Evolutionary conservation across 2,888 invertebrate species (phyloP), one percentile per base, ranked within the genome.

Genomic region (Tridacna crocea): DNA sequence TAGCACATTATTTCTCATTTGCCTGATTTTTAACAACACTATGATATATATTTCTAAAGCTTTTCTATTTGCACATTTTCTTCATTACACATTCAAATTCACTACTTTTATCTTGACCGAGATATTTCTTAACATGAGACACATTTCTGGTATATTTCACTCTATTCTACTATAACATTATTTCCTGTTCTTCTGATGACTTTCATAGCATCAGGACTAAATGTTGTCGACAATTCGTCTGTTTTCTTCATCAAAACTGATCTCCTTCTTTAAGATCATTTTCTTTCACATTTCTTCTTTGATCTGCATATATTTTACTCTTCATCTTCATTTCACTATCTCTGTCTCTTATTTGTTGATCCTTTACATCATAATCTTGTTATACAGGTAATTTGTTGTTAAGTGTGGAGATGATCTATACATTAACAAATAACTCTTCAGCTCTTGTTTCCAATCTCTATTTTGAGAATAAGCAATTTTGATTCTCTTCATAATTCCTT

Each of bases 401-500:
- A 60, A 27, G 58, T 87, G 84, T 47, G 85, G 87, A 19, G 85
- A 78, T 6, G 78, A 78, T 55, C 80, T 60, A 55, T 87, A 87
- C 72, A 85, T 80, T 6, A 79, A 10, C 11, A 88, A 51, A 70
- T 75, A 84, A 27, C 70, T 77, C 12, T 77, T 51, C 24, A 83
- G 55, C 48, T 87, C 81, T 11, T 48, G 26, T 68, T 68, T 75
- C 83, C 66, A 78, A 55, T 86, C 55, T 74, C 68, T 55, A 10
- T 79, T 76, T 51, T 87, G 75, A 0, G 75, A 75, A 24, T 85
- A 80, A 4, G 83, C 77, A 24, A 87, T 88, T 51, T 77, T 66
- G 1, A 88, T 24, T 17, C 80, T n/a, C 60, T 85, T 87, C 72
- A 87, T 48, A 26, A 83, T 79, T 0, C 81, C 75, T 48, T 76